Evolutionary conservation across 2,888 invertebrate species (phyloP).

Genomic region (Gibbula magus): DNA sequence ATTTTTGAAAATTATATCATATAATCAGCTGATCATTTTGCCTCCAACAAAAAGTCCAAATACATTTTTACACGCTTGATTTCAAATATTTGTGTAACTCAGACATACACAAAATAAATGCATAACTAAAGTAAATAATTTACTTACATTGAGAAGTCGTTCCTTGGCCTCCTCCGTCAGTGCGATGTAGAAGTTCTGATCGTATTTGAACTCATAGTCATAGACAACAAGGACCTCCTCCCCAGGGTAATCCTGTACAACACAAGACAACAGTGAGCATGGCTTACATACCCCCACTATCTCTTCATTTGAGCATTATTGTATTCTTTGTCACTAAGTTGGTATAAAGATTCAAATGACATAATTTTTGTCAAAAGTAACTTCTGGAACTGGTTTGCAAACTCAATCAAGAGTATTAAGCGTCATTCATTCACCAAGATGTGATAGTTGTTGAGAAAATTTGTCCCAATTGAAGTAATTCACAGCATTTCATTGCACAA

Average conservation of each 20-base stretch:
- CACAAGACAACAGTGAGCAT: neutral
- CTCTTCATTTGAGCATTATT: neutral
- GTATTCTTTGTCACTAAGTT: too few species aligned
- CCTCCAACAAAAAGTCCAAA: too few species aligned
- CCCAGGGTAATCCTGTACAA: slow-evolving; percentile 69
- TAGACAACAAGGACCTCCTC: slow-evolving; percentile 74
- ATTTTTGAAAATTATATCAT: neutral
- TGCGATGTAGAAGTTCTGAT: slow-evolving; percentile 74
- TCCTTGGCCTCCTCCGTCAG: slow-evolving; percentile 73
- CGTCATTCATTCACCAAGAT: too few species aligned
- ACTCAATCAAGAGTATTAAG: too few species aligned
- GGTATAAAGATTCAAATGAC: too few species aligned
- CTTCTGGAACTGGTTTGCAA: too few species aligned
- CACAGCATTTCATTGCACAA: too few species aligned
- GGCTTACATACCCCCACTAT: neutral
- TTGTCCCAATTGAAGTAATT: too few species aligned
- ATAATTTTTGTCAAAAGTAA: too few species aligned
- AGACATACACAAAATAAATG: neutral
- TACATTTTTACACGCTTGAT: too few species aligned
- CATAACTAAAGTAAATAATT: neutral
- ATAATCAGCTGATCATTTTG: neutral
- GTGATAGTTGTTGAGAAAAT: too few species aligned
- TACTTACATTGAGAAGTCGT: slow-evolving; percentile 62
- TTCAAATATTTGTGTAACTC: too few species aligned
- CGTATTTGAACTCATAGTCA: slow-evolving; percentile 73